phyloP scores from a whole-genome alignment of 2,888 invertebrate genomes.

The Alloscopus bannaensis region DNA sequence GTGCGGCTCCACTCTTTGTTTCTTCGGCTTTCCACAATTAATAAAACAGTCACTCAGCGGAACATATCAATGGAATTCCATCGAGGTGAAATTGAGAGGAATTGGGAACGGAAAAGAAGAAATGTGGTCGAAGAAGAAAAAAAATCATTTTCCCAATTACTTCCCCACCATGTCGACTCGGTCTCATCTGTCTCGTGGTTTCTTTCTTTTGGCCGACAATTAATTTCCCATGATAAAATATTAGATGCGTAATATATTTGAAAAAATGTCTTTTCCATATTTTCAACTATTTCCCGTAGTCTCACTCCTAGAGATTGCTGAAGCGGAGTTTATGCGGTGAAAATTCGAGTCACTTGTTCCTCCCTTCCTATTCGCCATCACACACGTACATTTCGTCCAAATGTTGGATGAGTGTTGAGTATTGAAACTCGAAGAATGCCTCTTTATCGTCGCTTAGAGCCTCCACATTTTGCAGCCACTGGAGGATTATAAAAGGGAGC shows the following conservation, averaged over 20 bases:
- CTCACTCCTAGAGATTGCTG: conserved; percentile 9
- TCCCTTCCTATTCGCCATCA: too few species aligned
- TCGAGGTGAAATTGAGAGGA: too few species aligned
- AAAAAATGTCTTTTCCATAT: conserved; percentile 54
- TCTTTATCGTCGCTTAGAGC: too few species aligned
- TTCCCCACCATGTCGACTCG: conserved; percentile 53
- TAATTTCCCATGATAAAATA: conserved; percentile 64
- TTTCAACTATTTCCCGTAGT: conserved; percentile 14
- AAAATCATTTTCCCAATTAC: conserved; percentile 28
- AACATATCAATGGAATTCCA: conserved; percentile 60
- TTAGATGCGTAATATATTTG: conserved; percentile 54
- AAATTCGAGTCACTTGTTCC: too few species aligned
- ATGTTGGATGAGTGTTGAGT: too few species aligned
- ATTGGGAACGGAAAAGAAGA: background rate
- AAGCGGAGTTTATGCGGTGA: too few species aligned
- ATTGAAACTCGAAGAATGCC: too few species aligned
- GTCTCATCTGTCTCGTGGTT: conserved; percentile 35
- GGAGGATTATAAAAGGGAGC: too few species aligned
- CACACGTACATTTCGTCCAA: too few species aligned
- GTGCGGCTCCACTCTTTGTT: background rate
- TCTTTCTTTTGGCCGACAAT: conserved; percentile 55
- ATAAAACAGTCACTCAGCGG: conserved; percentile 64
- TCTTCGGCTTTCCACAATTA: conserved; percentile 45
- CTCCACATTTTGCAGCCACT: too few species aligned
- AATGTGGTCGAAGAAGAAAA: background rate